A percentile compares a stretch with the other conserved stretches of the same genome.
Evolutionary conservation across 2,113 vertebrate species (phyloP).

Genomic region (Myotis yumanensis): DNA sequence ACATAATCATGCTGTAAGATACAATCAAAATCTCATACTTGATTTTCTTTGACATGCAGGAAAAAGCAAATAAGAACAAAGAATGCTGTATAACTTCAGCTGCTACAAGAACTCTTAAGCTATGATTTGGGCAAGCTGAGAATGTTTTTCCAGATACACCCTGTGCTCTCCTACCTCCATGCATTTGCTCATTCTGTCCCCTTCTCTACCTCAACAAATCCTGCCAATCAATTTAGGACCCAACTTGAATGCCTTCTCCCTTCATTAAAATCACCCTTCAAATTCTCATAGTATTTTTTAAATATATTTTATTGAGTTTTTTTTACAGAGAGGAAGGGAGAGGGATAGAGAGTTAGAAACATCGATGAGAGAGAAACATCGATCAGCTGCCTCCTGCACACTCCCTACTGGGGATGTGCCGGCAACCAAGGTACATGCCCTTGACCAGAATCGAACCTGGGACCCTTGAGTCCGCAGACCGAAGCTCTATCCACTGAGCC

Average conservation of each 20-base stretch:
- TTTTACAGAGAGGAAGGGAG: no score
- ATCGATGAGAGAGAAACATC: no score
- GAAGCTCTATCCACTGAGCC: no score
- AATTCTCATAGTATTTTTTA: neutral
- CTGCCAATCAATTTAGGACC: neutral
- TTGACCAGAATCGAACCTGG: no score
- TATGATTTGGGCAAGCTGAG: neutral
- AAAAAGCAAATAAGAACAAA: neutral
- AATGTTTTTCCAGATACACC: neutral
- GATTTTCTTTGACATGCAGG: conserved; percentile 4
- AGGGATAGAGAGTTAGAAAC: no score
- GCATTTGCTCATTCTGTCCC: neutral
- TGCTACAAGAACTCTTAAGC: neutral
- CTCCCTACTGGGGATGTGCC: no score
- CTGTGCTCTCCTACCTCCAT: neutral
- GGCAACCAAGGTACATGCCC: no score
- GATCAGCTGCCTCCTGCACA: no score
- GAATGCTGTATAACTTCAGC: neutral
- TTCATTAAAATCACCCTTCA: neutral
- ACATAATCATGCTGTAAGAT: neutral
- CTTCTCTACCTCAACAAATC: neutral
- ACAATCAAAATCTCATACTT: neutral
- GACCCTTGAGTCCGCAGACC: no score
- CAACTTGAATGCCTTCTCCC: neutral
- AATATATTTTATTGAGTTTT: no score